Conservation (phyloP, 2,113 vertebrate genomes). For the Pelecanus crispus region DNA sequence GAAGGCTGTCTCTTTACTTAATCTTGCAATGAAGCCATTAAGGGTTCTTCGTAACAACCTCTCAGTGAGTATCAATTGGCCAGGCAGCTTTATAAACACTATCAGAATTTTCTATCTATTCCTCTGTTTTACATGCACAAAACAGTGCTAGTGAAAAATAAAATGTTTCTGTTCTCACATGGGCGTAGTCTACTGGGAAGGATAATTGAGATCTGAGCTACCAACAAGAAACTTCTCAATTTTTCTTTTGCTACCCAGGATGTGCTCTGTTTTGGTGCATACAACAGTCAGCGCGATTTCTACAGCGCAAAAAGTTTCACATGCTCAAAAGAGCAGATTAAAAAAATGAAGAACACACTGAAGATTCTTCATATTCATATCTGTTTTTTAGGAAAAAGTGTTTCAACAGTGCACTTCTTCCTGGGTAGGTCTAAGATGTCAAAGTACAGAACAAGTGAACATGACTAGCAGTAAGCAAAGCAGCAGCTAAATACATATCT, state of each 20-base stretch:
- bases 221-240: background rate
- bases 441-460: accelerated
- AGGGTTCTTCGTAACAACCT: background rate
- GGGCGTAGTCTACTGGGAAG: background rate
- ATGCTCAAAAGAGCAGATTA: background rate
- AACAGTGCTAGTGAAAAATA: background rate
- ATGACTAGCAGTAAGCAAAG: background rate
- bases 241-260: background rate
- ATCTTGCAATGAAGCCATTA: background rate
- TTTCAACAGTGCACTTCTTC: background rate
- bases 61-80: background rate
- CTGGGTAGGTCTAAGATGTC: background rate
- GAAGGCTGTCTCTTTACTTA: background rate
- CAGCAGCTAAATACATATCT: background rate
- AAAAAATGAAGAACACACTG: accelerated
- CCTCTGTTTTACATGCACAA: background rate
- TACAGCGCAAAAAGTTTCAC: background rate
- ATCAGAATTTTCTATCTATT: background rate
- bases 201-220: background rate
- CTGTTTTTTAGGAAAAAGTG: background rate
- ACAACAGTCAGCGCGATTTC: background rate
- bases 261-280: background rate
- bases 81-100: background rate
- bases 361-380: background rate
- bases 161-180: background rate